These are phyloP conservation scores for Catocala fraxini DNA, from an alignment of 2,888 invertebrate genomes.

Conservation along the genomic window DNA sequence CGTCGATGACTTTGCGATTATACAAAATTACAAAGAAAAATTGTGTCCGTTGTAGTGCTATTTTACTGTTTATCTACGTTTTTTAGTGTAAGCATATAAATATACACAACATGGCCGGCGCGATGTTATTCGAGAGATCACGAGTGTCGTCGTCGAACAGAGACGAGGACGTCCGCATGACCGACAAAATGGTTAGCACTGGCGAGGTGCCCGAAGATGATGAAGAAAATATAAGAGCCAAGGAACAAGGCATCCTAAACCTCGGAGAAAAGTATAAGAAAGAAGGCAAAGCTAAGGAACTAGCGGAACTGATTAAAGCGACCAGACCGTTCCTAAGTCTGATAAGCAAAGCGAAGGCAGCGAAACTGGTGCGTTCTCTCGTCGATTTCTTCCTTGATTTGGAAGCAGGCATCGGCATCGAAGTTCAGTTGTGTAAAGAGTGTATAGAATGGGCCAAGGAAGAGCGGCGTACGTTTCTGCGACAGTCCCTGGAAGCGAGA, in stretches of 20 bases:
- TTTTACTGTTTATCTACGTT: conserved; percentile 75
- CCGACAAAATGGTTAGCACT: conserved; percentile 93
- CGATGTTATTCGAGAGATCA: conserved; percentile 95
- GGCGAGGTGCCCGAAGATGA: conserved; percentile 93
- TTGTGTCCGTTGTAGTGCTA: conserved; percentile 76
- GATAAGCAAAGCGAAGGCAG: conserved; percentile 99
- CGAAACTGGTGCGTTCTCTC: conserved; percentile 98
- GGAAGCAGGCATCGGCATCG: conserved; percentile 98
- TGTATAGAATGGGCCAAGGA: conserved; percentile 99
- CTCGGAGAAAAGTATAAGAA: conserved; percentile 97
- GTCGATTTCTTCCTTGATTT: conserved; percentile 99
- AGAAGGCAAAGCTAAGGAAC: conserved; percentile 96
- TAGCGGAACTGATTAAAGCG: conserved; percentile 97
- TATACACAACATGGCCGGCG: conserved; percentile 93
- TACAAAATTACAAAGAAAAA: conserved; percentile 86
- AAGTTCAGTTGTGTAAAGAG: conserved; percentile 97
- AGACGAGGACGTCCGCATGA: conserved; percentile 91
- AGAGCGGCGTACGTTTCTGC: conserved; percentile 98
- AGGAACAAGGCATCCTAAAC: conserved; percentile 97
- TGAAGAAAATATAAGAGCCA: conserved; percentile 96
- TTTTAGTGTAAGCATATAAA: conserved; percentile 83
- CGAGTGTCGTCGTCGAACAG: conserved; percentile 92
- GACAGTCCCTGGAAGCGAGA: conserved; percentile 98
- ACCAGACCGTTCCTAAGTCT: conserved; percentile 97
- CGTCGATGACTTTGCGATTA: conserved; percentile 88